A percentile compares a stretch with the other conserved stretches of the same genome.
Evolutionary conservation across 2,888 invertebrate species (phyloP).

Genomic region (Protonemura montana): DNA sequence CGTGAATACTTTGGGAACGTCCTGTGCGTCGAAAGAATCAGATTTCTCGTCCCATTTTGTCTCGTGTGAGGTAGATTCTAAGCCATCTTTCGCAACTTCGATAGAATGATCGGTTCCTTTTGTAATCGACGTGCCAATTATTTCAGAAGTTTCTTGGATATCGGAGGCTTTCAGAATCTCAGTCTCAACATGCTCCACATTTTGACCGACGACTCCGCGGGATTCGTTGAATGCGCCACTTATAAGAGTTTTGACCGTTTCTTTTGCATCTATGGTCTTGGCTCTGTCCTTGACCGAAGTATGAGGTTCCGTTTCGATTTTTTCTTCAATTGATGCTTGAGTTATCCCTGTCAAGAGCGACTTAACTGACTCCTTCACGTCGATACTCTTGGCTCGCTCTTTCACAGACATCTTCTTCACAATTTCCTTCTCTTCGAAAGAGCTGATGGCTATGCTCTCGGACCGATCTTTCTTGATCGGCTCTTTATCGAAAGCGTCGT

Average conservation of each 20-base stretch:
- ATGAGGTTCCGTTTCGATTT: conserved; percentile 28
- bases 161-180: conserved; percentile 13
- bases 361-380: conserved; percentile 38
- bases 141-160: conserved; percentile 34
- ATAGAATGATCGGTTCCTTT: not conserved
- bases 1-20: not conserved
- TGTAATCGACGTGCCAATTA: conserved; percentile 5
- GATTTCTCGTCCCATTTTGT: not conserved
- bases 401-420: conserved; percentile 47
- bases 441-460: conserved; percentile 30
- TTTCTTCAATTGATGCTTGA: not conserved
- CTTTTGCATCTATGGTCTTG: conserved; percentile 36
- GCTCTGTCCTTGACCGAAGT: conserved; percentile 48
- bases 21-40: not conserved
- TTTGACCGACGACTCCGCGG: not conserved
- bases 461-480: conserved; percentile 36
- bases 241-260: not conserved
- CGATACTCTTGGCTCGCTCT: conserved; percentile 44
- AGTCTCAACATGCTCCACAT: not conserved
- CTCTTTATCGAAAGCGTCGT: not conserved
- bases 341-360: not conserved
- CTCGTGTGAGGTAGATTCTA: not conserved
- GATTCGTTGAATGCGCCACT: not conserved
- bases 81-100: not conserved
- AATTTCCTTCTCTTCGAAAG: conserved; percentile 21